Conservation (phyloP, 2,888 invertebrate genomes). For the Bhutanitis thaidina region DNA sequence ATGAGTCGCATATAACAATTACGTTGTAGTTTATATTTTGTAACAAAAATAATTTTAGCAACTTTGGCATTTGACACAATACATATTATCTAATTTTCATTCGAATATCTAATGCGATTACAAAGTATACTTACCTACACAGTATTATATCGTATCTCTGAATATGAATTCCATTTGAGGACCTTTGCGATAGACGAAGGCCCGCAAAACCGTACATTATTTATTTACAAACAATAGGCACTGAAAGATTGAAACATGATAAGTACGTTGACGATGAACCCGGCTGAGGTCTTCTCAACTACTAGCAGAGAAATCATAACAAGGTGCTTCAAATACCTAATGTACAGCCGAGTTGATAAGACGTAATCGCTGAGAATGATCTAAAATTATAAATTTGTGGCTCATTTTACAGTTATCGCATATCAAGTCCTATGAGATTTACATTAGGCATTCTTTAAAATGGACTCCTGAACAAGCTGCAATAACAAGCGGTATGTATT, state of each 20-base stretch:
- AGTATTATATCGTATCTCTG: constrained; percentile 69
- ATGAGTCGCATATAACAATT: constrained; percentile 8
- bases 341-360: constrained; percentile 43
- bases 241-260: constrained; percentile 57
- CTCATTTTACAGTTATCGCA: neutral
- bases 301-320: constrained; percentile 52
- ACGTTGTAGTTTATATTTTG: constrained; percentile 32
- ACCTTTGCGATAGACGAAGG: constrained; percentile 25
- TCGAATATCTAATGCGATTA: constrained; percentile 57
- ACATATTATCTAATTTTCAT: constrained; percentile 41
- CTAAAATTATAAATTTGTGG: neutral
- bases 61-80: constrained; percentile 53
- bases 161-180: constrained; percentile 46
- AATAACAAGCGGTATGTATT: constrained; percentile 16
- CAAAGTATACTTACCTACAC: constrained; percentile 53
- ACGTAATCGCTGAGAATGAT: constrained; percentile 7
- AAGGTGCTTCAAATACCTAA: constrained; percentile 54
- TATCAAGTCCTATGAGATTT: constrained; percentile 21
- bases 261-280: constrained; percentile 38
- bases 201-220: constrained; percentile 43
- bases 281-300: constrained; percentile 23
- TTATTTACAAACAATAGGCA: constrained; percentile 67
- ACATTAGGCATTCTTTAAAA: constrained; percentile 47
- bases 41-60: constrained; percentile 65
- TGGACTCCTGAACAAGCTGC: constrained; percentile 43